Evolutionary conservation across 35 echinoderm and acorn worm genomes (phyloP).

Genomic region (Apostichopus parvimensis): DNA sequence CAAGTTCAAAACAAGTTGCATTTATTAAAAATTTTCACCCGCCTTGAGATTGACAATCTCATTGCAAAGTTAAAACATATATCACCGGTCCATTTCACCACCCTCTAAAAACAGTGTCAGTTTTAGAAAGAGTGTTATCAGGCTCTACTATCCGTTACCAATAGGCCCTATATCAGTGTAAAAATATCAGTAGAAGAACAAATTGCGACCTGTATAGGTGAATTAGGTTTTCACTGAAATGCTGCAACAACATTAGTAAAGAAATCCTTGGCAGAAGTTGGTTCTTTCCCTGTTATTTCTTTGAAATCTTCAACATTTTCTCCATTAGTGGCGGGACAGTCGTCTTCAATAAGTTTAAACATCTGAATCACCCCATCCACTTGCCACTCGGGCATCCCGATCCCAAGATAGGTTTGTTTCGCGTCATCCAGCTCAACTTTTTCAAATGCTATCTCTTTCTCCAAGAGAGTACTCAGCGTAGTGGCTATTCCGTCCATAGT

Average conservation of each 20-base stretch:
- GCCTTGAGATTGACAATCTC: too few relatives aligned
- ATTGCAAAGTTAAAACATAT: too few relatives aligned
- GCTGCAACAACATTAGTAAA: not conserved
- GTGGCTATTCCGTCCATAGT: constrained; percentile 17
- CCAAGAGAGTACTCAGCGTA: not conserved
- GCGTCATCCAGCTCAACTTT: not conserved
- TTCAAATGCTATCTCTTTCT: constrained; percentile 17
- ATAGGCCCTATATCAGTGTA: too few relatives aligned
- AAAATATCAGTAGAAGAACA: too few relatives aligned
- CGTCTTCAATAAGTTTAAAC: constrained; percentile 38
- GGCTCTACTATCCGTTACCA: too few relatives aligned
- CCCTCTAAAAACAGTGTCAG: too few relatives aligned
- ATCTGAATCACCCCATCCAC: constrained; percentile 26
- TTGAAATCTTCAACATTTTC: constrained; percentile 52
- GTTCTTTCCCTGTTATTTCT: constrained; percentile 46
- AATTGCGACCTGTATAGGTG: too few relatives aligned
- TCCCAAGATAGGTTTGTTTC: constrained; percentile 1
- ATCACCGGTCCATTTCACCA: too few relatives aligned
- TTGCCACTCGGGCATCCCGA: constrained; percentile 49
- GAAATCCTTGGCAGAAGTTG: constrained; percentile 19
- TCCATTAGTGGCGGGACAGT: not conserved
- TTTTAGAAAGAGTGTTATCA: too few relatives aligned
- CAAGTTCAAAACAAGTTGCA: too few relatives aligned
- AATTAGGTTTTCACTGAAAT: constrained; percentile 9
- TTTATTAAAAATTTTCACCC: too few relatives aligned